phyloP scores from a whole-genome alignment of 2,113 vertebrate genomes.

The Heterotilapia buettikoferi region DNA sequence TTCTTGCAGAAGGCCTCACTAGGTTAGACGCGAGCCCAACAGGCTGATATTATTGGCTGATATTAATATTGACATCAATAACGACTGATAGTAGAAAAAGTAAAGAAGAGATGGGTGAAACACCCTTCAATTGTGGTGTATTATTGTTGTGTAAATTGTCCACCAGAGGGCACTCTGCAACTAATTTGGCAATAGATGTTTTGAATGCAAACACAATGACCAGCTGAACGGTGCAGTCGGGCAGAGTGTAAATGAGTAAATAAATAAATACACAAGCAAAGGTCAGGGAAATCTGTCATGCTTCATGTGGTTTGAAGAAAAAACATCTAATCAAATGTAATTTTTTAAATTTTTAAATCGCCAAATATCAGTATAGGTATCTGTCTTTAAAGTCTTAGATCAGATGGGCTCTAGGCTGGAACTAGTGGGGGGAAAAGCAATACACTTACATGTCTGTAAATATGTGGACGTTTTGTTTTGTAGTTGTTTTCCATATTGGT shows the following conservation, averaged over 20 bases:
- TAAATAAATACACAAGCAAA: background rate
- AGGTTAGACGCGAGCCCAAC: background rate
- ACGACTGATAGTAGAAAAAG: background rate
- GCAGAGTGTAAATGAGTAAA: no score
- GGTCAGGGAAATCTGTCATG: background rate
- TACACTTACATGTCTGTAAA: background rate
- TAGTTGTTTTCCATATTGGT: background rate
- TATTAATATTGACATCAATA: background rate
- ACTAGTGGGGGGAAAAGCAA: no score
- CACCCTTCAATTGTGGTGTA: background rate
- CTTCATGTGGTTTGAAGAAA: background rate
- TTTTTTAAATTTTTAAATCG: background rate
- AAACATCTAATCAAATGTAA: no score
- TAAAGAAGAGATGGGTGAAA: background rate
- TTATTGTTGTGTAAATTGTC: background rate
- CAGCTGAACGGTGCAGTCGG: background rate
- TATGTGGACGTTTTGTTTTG: background rate
- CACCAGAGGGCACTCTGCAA: background rate
- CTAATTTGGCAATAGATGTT: background rate
- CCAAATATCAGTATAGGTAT: background rate
- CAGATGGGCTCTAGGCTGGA: no score
- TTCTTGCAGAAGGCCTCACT: background rate
- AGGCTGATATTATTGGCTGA: background rate
- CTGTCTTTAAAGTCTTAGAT: background rate
- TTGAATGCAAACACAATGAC: background rate